Conservation (phyloP, 2,113 vertebrate species). For the Eretmochelys imbricata region DNA sequence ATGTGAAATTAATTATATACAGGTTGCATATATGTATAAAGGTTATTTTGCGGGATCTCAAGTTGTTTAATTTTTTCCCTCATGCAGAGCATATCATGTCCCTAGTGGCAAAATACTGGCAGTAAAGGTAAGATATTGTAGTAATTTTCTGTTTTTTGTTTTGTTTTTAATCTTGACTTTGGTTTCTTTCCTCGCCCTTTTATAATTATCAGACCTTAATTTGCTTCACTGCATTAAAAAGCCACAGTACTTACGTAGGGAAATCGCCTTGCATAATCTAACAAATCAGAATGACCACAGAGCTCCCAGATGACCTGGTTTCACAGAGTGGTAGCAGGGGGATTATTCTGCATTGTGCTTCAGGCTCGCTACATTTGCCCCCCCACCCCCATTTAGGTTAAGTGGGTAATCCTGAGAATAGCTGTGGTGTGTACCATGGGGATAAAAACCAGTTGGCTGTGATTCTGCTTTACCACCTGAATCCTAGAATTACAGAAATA, state of each 20-base stretch:
- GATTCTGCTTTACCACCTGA: neutral
- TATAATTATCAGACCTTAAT: neutral
- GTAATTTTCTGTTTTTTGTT: neutral
- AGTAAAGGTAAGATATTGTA: slow-evolving; percentile 90
- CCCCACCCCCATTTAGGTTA: accelerated
- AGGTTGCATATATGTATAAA: neutral
- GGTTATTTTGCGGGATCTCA: neutral
- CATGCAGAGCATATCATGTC: slow-evolving; percentile 90
- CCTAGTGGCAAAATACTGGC: slow-evolving; percentile 93
- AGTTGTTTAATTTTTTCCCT: slow-evolving; percentile 40
- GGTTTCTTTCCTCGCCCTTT: neutral
- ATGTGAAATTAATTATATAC: neutral
- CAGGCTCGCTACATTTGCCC: accelerated
- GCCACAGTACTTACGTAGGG: neutral
- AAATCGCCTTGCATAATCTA: neutral
- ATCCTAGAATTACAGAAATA: accelerated
- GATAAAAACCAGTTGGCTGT: neutral
- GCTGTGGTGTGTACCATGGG: neutral
- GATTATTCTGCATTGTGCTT: neutral
- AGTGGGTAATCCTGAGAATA: accelerated
- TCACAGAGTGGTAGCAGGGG: accelerated
- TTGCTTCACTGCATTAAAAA: neutral
- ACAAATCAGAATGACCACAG: accelerated
- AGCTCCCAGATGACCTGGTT: neutral
- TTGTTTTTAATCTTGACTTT: neutral